These are phyloP conservation scores for Agrochola lota DNA, from an alignment of 2,888 invertebrate species.

Conservation along the genomic window DNA sequence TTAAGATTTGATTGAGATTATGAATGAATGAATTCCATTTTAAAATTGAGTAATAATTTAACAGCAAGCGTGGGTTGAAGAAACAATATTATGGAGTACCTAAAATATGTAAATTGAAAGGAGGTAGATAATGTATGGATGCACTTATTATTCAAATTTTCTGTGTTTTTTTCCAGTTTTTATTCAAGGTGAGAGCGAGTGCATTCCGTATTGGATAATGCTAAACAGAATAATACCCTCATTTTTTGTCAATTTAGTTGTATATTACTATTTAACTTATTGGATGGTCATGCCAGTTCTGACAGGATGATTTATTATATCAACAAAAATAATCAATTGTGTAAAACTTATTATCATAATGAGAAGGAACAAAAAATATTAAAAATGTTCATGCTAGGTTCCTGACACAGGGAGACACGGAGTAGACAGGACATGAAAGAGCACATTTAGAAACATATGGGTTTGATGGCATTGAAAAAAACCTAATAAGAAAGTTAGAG, in stretches of 20 bases:
- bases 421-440: constrained; percentile 16
- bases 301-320: background rate
- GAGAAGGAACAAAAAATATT: constrained; percentile 17
- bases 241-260: background rate
- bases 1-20: no score
- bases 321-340: constrained; percentile 16
- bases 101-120: constrained; percentile 1
- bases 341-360: constrained; percentile 9
- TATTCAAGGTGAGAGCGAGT: background rate
- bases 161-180: background rate
- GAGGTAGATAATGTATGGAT: background rate
- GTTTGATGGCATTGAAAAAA: constrained; percentile 22
- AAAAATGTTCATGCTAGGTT: constrained; percentile 45
- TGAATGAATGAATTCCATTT: background rate
- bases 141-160: no score
- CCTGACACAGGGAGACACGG: constrained; percentile 19
- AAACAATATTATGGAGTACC: background rate
- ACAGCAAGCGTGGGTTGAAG: rapidly evolving
- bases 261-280: background rate
- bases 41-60: background rate
- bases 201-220: background rate
- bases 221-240: background rate
- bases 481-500: constrained; percentile 17
- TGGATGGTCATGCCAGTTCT: background rate
- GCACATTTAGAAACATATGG: constrained; percentile 14